These are phyloP conservation scores for Paramormyrops kingsleyae DNA, from an alignment of 2,113 vertebrate species.

Conservation along the genomic window DNA sequence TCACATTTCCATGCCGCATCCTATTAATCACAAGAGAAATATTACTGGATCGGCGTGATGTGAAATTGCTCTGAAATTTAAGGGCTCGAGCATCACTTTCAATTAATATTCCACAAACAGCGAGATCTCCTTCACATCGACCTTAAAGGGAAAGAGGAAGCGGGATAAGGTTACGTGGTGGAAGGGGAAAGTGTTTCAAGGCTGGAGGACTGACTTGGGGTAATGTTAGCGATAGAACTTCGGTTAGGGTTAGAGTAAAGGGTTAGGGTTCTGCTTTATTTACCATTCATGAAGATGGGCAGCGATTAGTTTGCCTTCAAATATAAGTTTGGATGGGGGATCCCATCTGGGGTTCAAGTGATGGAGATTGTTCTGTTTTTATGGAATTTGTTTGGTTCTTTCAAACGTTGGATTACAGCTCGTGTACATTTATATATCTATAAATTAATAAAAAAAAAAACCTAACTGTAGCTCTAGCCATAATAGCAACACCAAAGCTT, in stretches of 20 bases:
- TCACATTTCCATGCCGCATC: neutral
- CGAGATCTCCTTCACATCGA: neutral
- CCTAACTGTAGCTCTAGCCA: neutral
- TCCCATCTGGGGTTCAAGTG: neutral
- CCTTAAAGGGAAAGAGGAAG: neutral
- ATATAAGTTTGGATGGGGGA: neutral
- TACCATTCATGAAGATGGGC: neutral
- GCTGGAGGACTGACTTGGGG: neutral
- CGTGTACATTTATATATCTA: neutral
- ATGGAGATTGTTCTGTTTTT: neutral
- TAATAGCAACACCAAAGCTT: neutral
- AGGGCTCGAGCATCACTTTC: slow-evolving; percentile 37
- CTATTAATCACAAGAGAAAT: slow-evolving; percentile 23
- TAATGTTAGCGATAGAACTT: neutral
- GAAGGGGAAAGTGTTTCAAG: neutral
- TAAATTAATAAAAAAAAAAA: neutral
- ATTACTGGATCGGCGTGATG: slow-evolving; percentile 42
- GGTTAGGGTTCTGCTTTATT: neutral
- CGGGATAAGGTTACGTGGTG: neutral
- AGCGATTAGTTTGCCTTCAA: neutral
- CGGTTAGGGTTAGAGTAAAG: neutral
- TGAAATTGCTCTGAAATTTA: slow-evolving; percentile 42
- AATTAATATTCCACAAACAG: slow-evolving; percentile 46
- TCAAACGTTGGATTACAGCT: neutral
- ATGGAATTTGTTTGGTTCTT: neutral